A percentile compares a stretch with the other conserved stretches of the same genome.
phyloP scores from a whole-genome alignment of 2,113 vertebrate species.

The Pavo muticus region DNA sequence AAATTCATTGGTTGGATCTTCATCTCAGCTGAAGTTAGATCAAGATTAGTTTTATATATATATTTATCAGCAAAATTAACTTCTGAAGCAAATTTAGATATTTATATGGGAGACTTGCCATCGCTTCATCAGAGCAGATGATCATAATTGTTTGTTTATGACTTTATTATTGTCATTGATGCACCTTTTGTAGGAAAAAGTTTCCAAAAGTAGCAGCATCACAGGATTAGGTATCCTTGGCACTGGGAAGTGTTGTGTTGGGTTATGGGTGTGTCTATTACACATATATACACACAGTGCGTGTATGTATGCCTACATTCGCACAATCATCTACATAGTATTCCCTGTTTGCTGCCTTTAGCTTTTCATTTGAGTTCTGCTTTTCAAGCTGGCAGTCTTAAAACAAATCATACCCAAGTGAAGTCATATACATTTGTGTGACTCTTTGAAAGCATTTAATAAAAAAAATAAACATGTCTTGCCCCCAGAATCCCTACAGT shows the following conservation, averaged over 20 bases:
- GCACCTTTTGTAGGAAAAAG: background rate
- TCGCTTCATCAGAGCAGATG: background rate
- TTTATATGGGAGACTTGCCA: background rate
- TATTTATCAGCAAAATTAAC: background rate
- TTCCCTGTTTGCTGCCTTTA: background rate
- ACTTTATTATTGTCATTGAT: background rate
- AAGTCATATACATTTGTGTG: background rate
- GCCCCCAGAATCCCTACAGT: background rate
- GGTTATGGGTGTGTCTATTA: background rate
- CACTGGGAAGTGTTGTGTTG: fast-evolving
- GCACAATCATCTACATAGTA: background rate
- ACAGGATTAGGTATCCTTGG: background rate
- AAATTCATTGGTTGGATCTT: background rate
- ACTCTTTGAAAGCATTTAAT: background rate
- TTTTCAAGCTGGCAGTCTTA: background rate
- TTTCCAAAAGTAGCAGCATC: background rate
- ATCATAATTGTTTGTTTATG: background rate
- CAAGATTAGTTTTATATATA: background rate
- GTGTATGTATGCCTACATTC: background rate
- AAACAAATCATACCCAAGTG: background rate
- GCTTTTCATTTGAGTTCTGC: background rate
- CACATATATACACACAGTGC: background rate
- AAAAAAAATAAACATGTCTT: background rate
- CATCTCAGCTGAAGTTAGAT: background rate
- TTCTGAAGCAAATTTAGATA: background rate